Conservation (phyloP, 2,113 vertebrate genomes). For the Parotia lawesii region DNA sequence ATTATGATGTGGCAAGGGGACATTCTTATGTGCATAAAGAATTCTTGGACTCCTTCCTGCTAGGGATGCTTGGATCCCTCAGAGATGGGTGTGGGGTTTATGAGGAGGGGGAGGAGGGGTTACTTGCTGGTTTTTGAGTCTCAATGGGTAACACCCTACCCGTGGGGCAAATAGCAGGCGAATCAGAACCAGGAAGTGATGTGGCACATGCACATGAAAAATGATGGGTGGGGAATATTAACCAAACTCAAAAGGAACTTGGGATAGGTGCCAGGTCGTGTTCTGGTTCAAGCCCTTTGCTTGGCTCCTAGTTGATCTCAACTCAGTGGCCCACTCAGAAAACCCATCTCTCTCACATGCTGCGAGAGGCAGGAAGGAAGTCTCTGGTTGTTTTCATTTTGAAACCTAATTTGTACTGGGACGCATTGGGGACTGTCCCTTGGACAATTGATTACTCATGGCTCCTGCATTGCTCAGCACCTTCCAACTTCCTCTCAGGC, state of each 20-base stretch:
- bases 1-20: constrained; percentile 64
- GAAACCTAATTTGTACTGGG: background rate
- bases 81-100: constrained; percentile 66
- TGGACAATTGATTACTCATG: background rate
- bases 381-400: background rate
- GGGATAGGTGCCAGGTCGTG: constrained; percentile 19
- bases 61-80: constrained; percentile 64
- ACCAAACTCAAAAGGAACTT: constrained; percentile 56
- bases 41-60: constrained; percentile 62
- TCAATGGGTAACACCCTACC: constrained; percentile 62
- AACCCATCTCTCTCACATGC: background rate
- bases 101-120: constrained; percentile 62
- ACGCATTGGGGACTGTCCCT: background rate
- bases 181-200: constrained; percentile 64
- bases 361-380: background rate
- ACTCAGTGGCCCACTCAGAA: background rate
- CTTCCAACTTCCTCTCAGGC: background rate
- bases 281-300: constrained; percentile 42
- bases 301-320: background rate
- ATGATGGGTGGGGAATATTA: constrained; percentile 58
- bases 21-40: constrained; percentile 64
- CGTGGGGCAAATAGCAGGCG: constrained; percentile 64
- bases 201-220: constrained; percentile 59
- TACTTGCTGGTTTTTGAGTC: constrained; percentile 41
- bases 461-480: background rate